Evolutionary conservation across 37 sponge, comb jelly and placozoan species (phyloP), one percentile per base, ranked within the genome.

Genomic region (Corticium candelabrum): DNA sequence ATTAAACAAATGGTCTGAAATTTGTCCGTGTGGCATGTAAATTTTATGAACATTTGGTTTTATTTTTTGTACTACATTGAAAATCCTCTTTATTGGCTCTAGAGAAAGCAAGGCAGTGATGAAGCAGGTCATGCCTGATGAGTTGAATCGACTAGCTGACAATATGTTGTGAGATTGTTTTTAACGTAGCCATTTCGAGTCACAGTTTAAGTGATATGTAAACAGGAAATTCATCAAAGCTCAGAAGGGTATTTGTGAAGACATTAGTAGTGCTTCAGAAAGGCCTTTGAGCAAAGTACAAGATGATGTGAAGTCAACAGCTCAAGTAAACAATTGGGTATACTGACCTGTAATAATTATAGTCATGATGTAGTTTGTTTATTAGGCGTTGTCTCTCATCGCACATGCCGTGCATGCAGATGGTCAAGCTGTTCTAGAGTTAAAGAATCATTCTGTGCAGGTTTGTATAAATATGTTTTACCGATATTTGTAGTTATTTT

Each of bases 191-290:
- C 62, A 27, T 11, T 50, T 50, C 62, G 11, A 27, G 11, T 50
- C 15, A 50, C 21, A 50, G 21, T 27, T 21, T 50, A 50, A 27
- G 11, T 50, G 11, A 30, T 70, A 4, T 70, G 5, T 7, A 35
- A 7, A 5, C 36, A 80, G 81, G 2, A 34, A 21, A n/a, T 84
- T 77, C 37, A 74, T 90, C 74, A 81, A 78, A 5, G 37, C 40
- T 1, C 91, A 90, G 83, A 84, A 84, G 40, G 72, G 77, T 37
- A 35, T 35, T 31, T 70, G 87, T 32, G 81, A 86, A 4, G 67
- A 84, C 75, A 78, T 90, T 0, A 77, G 69, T 37, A 77, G 81
- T 1, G 82, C 76, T 31, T 77, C 72, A 35, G 91, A 90, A 41
- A 76, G 30, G 21, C 35, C 32, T 40, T 72, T 84, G 37, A 86